These are phyloP conservation scores for Hydrotaea cyrtoneurina DNA, from an alignment of 2,888 invertebrate species.

Conservation along the genomic window DNA sequence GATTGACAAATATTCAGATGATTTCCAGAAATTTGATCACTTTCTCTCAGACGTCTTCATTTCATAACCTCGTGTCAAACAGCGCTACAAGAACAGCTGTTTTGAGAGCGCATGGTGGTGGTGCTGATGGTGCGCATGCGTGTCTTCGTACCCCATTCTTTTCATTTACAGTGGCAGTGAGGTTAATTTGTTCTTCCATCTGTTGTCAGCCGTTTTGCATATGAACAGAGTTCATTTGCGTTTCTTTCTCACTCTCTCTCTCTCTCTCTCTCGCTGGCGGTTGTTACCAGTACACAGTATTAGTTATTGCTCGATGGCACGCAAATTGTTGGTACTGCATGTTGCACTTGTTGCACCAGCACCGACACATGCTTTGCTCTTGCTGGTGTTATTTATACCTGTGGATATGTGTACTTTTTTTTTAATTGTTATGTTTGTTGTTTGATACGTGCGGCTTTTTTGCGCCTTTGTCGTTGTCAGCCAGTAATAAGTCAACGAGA, in stretches of 20 bases:
- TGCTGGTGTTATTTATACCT: neutral
- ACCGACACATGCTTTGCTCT: neutral
- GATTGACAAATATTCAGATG: conserved; percentile 27
- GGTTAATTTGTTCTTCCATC: neutral
- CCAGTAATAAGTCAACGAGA: neutral
- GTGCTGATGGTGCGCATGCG: neutral
- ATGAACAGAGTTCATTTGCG: neutral
- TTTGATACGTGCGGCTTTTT: neutral
- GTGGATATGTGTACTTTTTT: neutral
- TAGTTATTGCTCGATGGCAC: conserved; percentile 19
- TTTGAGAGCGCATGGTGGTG: too few relatives aligned
- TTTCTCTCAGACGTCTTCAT: neutral
- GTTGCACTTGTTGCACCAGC: conserved; percentile 17
- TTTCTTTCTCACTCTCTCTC: neutral
- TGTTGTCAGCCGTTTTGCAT: conserved; percentile 3
- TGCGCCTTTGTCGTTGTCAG: neutral
- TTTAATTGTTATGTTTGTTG: conserved; percentile 28
- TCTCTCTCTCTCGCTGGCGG: neutral
- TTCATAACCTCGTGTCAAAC: neutral
- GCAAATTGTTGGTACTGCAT: conserved; percentile 20
- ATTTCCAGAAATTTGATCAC: conserved; percentile 26
- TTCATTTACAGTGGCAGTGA: neutral
- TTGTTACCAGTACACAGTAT: neutral
- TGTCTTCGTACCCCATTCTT: neutral
- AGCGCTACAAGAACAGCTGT: neutral